Evolutionary conservation across 2,888 invertebrate genomes (phyloP).

Genomic region (Plemyria rubiginata): DNA sequence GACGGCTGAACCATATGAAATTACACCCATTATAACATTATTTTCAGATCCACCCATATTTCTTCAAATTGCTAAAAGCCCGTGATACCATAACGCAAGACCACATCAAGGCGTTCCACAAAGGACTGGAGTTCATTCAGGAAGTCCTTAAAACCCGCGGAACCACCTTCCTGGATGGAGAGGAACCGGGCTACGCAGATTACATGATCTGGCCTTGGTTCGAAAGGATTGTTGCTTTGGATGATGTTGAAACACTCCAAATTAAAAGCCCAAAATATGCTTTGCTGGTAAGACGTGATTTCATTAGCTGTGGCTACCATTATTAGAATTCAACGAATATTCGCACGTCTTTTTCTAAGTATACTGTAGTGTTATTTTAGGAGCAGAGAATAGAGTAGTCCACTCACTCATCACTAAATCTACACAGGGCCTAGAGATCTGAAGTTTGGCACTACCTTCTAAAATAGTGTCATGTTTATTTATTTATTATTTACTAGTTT

Average conservation of each 20-base stretch:
- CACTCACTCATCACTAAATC: too few species aligned
- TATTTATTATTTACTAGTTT: too few species aligned
- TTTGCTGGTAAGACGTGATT: conserved; percentile 64
- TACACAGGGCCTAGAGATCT: too few species aligned
- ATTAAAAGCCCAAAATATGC: conserved; percentile 80
- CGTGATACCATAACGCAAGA: conserved; percentile 62
- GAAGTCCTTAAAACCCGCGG: conserved; percentile 85
- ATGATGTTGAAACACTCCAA: conserved; percentile 72
- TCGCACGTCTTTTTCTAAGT: too few species aligned
- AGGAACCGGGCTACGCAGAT: conserved; percentile 90
- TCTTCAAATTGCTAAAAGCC: conserved; percentile 52
- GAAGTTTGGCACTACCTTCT: too few species aligned
- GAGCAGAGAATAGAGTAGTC: too few species aligned
- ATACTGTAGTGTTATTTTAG: too few species aligned
- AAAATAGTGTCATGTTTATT: too few species aligned
- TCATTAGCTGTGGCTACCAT: too few species aligned
- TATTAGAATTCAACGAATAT: conserved; percentile 13
- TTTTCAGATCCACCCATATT: conserved; percentile 57
- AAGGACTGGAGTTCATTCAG: conserved; percentile 86
- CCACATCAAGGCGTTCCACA: conserved; percentile 51
- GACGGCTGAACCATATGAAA: too few species aligned
- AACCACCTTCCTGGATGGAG: conserved; percentile 86
- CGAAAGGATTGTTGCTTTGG: conserved; percentile 84
- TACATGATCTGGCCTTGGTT: conserved; percentile 96
- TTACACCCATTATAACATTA: neutral